Percentiles rank a stretch among this genome's conserved stretches.
Evolutionary conservation across 2,888 invertebrate genomes (phyloP).

Genomic region (Metallyticus violacea): DNA sequence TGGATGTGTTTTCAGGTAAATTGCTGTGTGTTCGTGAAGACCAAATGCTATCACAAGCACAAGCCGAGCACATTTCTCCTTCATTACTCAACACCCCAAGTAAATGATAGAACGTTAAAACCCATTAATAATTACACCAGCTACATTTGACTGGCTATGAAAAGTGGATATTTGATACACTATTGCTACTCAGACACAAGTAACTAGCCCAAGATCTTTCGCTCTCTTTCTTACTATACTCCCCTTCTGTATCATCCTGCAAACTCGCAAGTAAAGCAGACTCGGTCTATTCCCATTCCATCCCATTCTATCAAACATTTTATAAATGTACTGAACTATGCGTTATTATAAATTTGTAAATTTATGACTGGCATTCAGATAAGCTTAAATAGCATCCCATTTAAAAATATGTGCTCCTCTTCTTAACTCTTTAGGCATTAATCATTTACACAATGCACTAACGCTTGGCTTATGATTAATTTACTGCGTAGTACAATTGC

Average conservation of each 20-base stretch:
- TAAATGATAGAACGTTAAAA: too few relatives aligned
- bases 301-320: neutral
- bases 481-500: neutral
- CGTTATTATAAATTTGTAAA: neutral
- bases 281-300: neutral
- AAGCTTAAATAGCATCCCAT: neutral
- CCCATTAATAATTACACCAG: too few relatives aligned
- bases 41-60: too few relatives aligned
- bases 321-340: neutral
- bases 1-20: too few relatives aligned
- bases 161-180: neutral
- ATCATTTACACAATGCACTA: neutral
- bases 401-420: neutral
- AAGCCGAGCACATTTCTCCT: too few relatives aligned
- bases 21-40: too few relatives aligned
- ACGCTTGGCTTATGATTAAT: neutral
- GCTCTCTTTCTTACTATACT: neutral
- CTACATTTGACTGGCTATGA: neutral
- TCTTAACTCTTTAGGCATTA: neutral
- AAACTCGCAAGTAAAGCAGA: neutral
- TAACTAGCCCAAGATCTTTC: neutral
- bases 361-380: neutral
- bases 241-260: too few relatives aligned
- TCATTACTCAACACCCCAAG: too few relatives aligned
- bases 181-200: neutral